Conservation (phyloP, 2,797 vertebrate species). For the Saxicola maurus region DNA sequence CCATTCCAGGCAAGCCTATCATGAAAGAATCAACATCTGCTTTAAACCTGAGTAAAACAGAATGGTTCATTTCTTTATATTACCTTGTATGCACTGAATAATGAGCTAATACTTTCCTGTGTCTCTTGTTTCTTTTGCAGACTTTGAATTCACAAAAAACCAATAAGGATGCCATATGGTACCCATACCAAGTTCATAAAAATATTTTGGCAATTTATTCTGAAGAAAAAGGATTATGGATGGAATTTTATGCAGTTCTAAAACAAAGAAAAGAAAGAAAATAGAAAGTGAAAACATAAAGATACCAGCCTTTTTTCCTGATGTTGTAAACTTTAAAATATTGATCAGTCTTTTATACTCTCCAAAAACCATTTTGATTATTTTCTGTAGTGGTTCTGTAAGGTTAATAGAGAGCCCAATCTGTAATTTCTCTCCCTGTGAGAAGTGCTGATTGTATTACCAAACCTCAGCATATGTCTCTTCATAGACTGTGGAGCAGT, state of each 20-base stretch:
- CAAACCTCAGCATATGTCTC: background rate
- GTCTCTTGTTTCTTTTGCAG: background rate
- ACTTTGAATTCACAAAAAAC: background rate
- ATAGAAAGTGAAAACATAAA: background rate
- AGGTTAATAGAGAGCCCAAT: accelerated
- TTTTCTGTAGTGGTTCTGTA: background rate
- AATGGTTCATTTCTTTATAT: background rate
- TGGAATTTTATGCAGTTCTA: background rate
- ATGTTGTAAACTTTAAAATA: background rate
- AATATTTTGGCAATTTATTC: background rate
- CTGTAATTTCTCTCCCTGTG: background rate
- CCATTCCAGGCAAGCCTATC: background rate
- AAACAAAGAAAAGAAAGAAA: background rate
- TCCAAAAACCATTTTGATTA: background rate
- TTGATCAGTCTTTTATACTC: background rate
- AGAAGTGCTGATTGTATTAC: background rate
- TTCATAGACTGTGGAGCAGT: background rate
- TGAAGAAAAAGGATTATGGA: background rate
- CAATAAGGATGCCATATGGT: background rate
- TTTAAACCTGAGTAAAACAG: background rate
- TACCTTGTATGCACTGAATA: background rate
- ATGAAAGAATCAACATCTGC: background rate
- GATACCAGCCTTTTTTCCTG: accelerated
- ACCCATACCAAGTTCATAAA: background rate
- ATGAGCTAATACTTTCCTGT: background rate